These are phyloP conservation scores for Phoenicopterus ruber DNA, from an alignment of 2,113 vertebrate species.

Conservation along the genomic window DNA sequence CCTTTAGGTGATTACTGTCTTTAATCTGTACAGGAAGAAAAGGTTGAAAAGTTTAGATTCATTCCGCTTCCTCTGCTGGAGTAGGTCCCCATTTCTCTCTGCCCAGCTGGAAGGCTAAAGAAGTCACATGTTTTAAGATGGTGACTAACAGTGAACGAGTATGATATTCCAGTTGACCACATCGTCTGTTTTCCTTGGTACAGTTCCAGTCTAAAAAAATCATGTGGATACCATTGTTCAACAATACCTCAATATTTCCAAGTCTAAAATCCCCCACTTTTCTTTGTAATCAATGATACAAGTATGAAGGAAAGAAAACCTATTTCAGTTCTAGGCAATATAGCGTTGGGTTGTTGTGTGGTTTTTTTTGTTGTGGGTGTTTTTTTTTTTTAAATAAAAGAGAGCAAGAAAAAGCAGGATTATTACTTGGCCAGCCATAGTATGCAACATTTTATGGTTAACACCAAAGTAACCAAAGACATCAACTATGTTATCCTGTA, in stretches of 20 bases:
- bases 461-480: not conserved
- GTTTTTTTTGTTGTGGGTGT: not conserved
- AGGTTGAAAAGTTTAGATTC: not conserved
- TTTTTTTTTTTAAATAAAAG: not conserved
- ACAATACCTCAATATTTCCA: slow-evolving; percentile 17
- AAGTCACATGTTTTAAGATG: not conserved
- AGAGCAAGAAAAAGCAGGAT: not conserved
- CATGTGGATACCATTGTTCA: not conserved
- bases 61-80: not conserved
- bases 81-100: not conserved
- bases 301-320: not conserved
- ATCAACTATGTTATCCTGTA: not conserved
- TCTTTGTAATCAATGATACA: not conserved
- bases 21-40: not conserved
- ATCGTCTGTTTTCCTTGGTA: not conserved
- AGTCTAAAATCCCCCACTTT: not conserved
- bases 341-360: rapidly evolving
- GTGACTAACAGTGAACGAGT: not conserved
- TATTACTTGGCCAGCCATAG: not conserved
- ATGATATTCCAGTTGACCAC: slow-evolving; percentile 19
- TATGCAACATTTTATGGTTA: not conserved
- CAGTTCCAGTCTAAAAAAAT: not conserved
- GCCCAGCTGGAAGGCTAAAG: not conserved
- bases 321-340: not conserved
- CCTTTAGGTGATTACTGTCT: not conserved